Evolutionary conservation across 2,797 vertebrate species (phyloP), one percentile per base, ranked within the genome.

Genomic region (Pseudopleuronectes americanus): DNA sequence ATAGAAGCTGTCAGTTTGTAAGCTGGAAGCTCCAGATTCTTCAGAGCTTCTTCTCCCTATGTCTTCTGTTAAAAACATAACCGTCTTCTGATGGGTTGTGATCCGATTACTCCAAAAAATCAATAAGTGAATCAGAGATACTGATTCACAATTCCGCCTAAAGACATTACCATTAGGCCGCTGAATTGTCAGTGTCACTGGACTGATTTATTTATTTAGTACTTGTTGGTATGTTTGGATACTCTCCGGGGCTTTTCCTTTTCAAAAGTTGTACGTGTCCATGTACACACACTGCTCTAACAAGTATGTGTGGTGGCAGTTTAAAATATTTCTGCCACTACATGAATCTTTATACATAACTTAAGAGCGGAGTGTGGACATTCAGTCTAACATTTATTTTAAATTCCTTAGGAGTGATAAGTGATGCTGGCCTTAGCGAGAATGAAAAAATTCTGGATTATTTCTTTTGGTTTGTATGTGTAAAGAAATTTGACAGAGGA

Each of bases 271-370:
- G 22, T 67, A 48, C 36, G 28, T 62, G 55, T 58, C 28, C 24
- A 17, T 41, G 49, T 59, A 13, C 13, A 26, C 23, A n/a, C 12
- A 17, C 24, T 16, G 31, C 38, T 57, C 62, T 81, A 63, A 72
- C 41, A 56, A 45, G 59, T 38, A 59, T 3, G 17, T 76, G 48
- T 53, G 31, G 58, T 56, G 68, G 76, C 71, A 70, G 63, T 70
- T 71, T 67, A 65, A 77, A 85, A 84, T 83, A 63, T 83, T 77
- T 74, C 69, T 80, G 73, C 73, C 62, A 43, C 80, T 52, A 13
- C 80, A 83, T 91, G 74, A 90, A 88, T 87, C 80, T 84, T 85
- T 84, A 91, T 94, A 90, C 88, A 94, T 94, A 92, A 93, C 94
- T 94, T 87, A 94, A 87, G 76, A 88, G 82, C 84, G 24, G 69